A percentile compares a stretch with the other conserved stretches of the same genome.
Evolutionary conservation across 92 coral and sea anemone species (phyloP).

Genomic region (Phenganax stokvisi): DNA sequence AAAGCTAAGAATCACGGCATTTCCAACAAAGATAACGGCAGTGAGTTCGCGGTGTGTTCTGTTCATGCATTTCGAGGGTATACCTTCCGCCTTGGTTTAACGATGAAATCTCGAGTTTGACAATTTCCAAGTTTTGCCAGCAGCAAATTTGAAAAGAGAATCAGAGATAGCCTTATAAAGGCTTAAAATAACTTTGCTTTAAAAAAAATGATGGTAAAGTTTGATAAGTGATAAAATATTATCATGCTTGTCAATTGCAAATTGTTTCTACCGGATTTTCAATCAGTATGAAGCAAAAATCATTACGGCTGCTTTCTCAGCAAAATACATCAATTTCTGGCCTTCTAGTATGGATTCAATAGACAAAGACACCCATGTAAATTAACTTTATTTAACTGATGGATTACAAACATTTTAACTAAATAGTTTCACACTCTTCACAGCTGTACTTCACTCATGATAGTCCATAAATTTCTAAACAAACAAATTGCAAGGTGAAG

Average conservation of each 20-base stretch:
- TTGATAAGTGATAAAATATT: not conserved
- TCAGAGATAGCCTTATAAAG: constrained; percentile 3
- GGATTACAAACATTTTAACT: constrained; percentile 6
- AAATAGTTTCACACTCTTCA: constrained; percentile 1
- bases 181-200: not conserved
- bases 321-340: not conserved
- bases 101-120: too few species aligned
- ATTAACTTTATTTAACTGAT: constrained; percentile 15
- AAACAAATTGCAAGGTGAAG: not conserved
- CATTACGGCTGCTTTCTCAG: not conserved
- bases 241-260: not conserved
- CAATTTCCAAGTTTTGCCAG: too few species aligned
- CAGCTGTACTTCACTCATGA: constrained; percentile 18
- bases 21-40: too few species aligned
- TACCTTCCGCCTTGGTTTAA: too few species aligned
- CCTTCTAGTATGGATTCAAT: not conserved
- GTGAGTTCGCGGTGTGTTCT: too few species aligned
- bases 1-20: too few species aligned
- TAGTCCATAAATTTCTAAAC: constrained; percentile 36
- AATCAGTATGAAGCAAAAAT: not conserved
- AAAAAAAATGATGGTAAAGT: not conserved
- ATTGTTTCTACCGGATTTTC: not conserved
- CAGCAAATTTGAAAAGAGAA: not conserved
- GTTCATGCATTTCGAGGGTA: too few species aligned
- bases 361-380: not conserved